Base-by-base conservation (phyloP, 2,797 vertebrate species). In the Bufotes viridis region DNA sequence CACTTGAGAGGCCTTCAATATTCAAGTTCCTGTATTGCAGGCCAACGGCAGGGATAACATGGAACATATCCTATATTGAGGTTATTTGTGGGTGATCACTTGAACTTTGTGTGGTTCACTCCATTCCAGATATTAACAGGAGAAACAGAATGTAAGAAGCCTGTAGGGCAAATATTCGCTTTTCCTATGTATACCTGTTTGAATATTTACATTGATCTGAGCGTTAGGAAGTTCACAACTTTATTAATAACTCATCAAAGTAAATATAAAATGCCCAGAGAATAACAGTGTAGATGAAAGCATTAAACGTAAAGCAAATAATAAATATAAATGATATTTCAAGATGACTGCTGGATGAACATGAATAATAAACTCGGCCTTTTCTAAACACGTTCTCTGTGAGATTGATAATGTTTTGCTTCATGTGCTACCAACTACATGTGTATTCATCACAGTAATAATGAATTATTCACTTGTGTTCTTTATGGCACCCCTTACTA, bases 201-300 rank as follows among this genome's bases (percentile, higher is more conserved):
- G 29, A 84, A 49, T 74, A 75, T 84, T 74, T 60, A 60, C 82
- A 74, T 74, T 75, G 69, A 84, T 74, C 12, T 84, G 6, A 11
- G 70, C 20, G 8, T 82, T 12, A 0, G 42, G 22, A 51, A 75
- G 42, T 42, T 58, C 82, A 61, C 55, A 14, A 20, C 67, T 49
- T 84, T 84, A 84, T 84, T 75, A 84, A 75, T 75, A 75, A 84
- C 82, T 84, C 82, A 75, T 84, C 69, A 84, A 74, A 84, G 82
- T 75, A 75, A 84, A 84, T 61, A 75, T 49, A 67, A 82, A 60
- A 75, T 60, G 69, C 29, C 70, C 82, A 42, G 82, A 84, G 82
- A 84, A 74, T 83, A 53, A 22, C 53, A 14, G 42, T 58, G 53
- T 42, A 75, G 53, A 84, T 84, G 53, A 75, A 84, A 84, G 82